Conservation (phyloP, 2,113 vertebrate species). For the Leptosomus discolor region DNA sequence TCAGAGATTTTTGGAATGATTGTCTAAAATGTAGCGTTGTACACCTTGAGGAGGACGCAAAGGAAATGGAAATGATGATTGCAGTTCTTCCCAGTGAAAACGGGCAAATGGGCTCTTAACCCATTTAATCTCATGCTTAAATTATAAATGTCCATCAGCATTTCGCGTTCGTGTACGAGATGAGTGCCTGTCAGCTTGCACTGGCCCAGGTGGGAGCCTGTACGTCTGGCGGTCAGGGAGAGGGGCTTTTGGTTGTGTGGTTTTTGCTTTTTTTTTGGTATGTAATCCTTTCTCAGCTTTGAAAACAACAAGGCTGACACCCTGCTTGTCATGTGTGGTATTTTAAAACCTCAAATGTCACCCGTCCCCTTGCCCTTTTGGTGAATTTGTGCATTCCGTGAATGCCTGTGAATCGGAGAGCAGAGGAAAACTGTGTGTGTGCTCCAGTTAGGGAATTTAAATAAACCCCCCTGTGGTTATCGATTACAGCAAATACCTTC, state of each 20-base stretch:
- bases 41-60: background rate
- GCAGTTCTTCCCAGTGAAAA: background rate
- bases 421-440: background rate
- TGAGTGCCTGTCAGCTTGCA: background rate
- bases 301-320: background rate
- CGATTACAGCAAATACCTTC: background rate
- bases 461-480: background rate
- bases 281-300: background rate
- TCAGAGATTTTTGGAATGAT: background rate
- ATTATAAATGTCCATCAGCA: background rate
- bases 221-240: background rate
- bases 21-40: background rate
- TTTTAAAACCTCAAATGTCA: background rate
- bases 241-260: background rate
- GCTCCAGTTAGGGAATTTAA: background rate
- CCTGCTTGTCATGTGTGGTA: background rate
- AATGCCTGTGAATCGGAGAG: background rate
- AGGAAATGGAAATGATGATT: background rate
- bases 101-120: background rate
- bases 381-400: background rate
- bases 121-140: background rate
- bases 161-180: background rate
- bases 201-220: background rate
- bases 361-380: background rate
- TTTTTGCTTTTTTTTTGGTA: background rate